These are phyloP conservation scores for Bambusicola thoracicus DNA, from an alignment of 2,113 vertebrate species.

Conservation along the genomic window DNA sequence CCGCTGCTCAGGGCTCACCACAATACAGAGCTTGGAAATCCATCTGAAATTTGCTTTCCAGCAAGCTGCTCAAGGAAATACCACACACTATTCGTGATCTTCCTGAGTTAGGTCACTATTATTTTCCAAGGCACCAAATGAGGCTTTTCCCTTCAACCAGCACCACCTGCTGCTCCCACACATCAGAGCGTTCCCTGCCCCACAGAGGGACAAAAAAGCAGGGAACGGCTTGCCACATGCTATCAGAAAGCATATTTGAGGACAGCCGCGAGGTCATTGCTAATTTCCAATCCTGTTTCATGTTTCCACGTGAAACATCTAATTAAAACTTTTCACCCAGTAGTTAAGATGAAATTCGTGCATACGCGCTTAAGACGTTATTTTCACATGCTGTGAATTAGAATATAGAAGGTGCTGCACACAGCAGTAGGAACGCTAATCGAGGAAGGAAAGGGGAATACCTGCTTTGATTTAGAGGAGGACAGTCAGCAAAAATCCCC, in stretches of 20 bases:
- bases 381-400: conserved; percentile 46
- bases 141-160: conserved; percentile 19
- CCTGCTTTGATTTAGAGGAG: conserved; percentile 49
- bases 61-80: conserved; percentile 38
- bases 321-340: conserved; percentile 50
- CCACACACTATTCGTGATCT: conserved; percentile 20
- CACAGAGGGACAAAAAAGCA: background rate
- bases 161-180: background rate
- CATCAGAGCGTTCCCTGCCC: background rate
- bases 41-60: conserved; percentile 12
- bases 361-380: conserved; percentile 25
- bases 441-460: conserved; percentile 18
- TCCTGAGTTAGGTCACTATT: conserved; percentile 57
- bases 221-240: background rate
- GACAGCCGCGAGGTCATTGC: background rate
- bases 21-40: conserved; percentile 10
- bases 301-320: conserved; percentile 56
- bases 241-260: background rate
- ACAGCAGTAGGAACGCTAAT: conserved; percentile 19
- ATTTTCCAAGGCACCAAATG: conserved; percentile 31
- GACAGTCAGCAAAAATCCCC: conserved; percentile 57
- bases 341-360: conserved; percentile 21
- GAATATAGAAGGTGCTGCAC: conserved; percentile 24
- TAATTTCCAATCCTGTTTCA: conserved; percentile 60
- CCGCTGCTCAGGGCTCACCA: background rate